A percentile compares a stretch with the other conserved stretches of the same genome.
Conservation (phyloP, 2,113 vertebrate genomes). For the Solea senegalensis region DNA sequence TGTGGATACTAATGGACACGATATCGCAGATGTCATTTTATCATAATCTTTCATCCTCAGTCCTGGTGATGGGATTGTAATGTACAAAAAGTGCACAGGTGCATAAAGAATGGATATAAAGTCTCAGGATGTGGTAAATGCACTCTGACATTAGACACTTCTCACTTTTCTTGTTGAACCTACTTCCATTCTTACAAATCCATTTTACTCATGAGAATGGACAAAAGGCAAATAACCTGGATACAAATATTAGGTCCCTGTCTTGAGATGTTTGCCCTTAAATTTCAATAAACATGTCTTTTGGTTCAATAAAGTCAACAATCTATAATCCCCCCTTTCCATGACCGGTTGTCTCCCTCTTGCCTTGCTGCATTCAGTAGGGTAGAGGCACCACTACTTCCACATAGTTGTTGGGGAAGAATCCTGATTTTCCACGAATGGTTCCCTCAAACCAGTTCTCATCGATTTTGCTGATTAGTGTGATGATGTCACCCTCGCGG, state of each 20-base stretch:
- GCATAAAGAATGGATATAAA: slow-evolving; percentile 42
- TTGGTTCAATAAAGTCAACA: slow-evolving; percentile 14
- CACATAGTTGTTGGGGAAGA: slow-evolving; percentile 97
- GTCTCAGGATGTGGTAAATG: slow-evolving; percentile 20
- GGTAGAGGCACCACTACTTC: slow-evolving; percentile 92
- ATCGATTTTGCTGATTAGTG: slow-evolving; percentile 91
- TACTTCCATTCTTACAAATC: slow-evolving; percentile 19
- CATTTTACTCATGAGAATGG: slow-evolving; percentile 1
- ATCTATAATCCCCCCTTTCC: slow-evolving; percentile 12
- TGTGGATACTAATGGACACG: slow-evolving; percentile 1
- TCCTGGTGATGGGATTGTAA: slow-evolving; percentile 32
- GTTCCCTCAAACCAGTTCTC: slow-evolving; percentile 97
- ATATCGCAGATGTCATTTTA: slow-evolving; percentile 7
- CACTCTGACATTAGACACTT: slow-evolving; percentile 17
- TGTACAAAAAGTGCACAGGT: slow-evolving; percentile 73
- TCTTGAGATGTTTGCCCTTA: slow-evolving; percentile 35
- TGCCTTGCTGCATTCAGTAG: slow-evolving; percentile 72
- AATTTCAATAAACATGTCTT: slow-evolving; percentile 10
- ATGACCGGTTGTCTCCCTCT: neutral
- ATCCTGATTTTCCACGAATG: slow-evolving; percentile 88
- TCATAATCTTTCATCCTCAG: slow-evolving; percentile 12
- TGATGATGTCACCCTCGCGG: slow-evolving; percentile 93
- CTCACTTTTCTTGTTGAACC: slow-evolving; percentile 14
- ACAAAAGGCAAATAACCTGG: slow-evolving; percentile 3
- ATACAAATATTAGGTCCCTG: slow-evolving; percentile 20